Percentiles rank a stretch among this genome's conserved stretches.
Conservation (phyloP, 2,888 invertebrate genomes). For the Myopa tessellatipennis region DNA sequence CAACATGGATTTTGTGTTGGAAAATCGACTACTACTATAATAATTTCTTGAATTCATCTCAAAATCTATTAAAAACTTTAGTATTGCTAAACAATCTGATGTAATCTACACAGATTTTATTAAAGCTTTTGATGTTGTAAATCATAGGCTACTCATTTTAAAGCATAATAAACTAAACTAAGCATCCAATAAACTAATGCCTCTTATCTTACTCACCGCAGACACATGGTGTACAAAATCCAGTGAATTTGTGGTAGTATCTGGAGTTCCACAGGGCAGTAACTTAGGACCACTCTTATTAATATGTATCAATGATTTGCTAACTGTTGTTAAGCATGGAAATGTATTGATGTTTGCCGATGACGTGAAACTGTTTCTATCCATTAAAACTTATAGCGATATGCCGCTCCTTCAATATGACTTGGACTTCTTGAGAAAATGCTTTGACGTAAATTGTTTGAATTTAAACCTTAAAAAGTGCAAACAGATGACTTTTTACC, state of each 20-base stretch:
- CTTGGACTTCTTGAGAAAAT: not conserved
- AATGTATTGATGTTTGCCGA: constrained; percentile 3
- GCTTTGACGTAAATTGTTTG: not conserved
- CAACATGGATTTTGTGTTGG: no score
- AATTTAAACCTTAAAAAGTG: not conserved
- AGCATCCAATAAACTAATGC: not conserved
- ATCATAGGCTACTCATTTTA: not conserved
- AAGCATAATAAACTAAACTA: no score
- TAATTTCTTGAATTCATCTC: no score
- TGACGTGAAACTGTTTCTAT: not conserved
- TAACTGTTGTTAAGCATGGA: not conserved
- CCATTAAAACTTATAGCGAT: not conserved
- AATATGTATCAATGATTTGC: not conserved
- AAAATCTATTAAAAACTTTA: no score
- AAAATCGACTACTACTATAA: no score
- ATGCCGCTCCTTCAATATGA: not conserved
- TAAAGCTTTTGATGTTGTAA: not conserved
- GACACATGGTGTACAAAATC: not conserved
- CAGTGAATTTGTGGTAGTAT: not conserved
- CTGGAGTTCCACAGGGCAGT: not conserved
- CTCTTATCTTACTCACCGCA: not conserved
- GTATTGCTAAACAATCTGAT: no score
- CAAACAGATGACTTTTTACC: not conserved
- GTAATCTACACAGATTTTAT: no score
- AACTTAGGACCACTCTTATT: not conserved